Base-by-base conservation (phyloP, 2,113 vertebrate species). In the Mirza zaza region DNA sequence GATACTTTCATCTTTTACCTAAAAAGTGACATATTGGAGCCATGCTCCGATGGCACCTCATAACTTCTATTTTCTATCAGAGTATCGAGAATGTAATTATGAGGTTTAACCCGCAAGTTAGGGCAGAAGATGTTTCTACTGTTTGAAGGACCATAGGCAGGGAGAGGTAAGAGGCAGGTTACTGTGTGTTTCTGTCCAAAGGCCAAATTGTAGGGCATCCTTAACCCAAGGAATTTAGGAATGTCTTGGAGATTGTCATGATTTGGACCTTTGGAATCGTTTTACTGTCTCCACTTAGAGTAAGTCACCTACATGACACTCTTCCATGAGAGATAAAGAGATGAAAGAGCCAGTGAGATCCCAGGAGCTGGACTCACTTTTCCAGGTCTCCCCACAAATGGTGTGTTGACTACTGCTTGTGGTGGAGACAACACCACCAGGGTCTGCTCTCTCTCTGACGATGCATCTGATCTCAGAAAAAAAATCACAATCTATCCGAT, bases 161-260 rank as follows among this genome's bases (percentile, higher is more conserved):
- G 20, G 21, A 80, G 57, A 79, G 59, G 0, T 42, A 11, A 52
- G 18, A 86, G 34, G 14, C 48, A 71, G 23, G 4, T 87, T 52
- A 90, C 18, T 8, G 9, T 70, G 15, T 55, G 15, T 55, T 87
- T 86, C 57, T 27, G 89, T 89, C 68, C 48, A 61, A 95, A 97
- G 67, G 5, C 50, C 52, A 68, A 68, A 45, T 45, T 71, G 4
- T 25, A 42, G 17, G 36, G 55, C 8, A 42, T 82, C 14, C 71
- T 55, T 92, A 61, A 77, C 12, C 45, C 6, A 61, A 81, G 29
- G 21, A 59, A 67, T 52, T 91, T 71, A 86, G 55, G 52, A 36
- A 81, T 81, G 27, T 81, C 21, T 76, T 91, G 14, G 65, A 23
- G 25, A 67, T 77, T 4, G 81, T 91, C 29, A 67, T 85, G 63